Conservation (phyloP, 2,797 vertebrate genomes). For the Sphenopsis melanotis region DNA sequence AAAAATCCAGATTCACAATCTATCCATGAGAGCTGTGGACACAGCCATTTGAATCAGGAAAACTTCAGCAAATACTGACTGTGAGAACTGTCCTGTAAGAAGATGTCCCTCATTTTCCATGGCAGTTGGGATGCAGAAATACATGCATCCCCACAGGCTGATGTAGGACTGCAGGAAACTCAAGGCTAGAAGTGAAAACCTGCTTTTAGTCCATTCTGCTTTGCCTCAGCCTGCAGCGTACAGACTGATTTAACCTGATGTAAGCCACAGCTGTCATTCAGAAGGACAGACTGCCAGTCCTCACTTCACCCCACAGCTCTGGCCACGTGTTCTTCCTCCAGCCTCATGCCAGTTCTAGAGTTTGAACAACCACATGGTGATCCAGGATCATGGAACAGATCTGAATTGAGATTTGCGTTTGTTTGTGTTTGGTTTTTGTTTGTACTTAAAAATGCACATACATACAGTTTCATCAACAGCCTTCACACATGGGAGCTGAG, state of each 20-base stretch:
- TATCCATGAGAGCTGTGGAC: neutral
- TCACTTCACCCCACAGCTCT: neutral
- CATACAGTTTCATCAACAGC: neutral
- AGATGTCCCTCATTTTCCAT: neutral
- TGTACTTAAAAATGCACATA: neutral
- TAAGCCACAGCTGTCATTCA: constrained; percentile 48
- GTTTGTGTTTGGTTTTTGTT: neutral
- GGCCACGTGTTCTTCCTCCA: neutral
- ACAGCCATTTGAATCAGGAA: neutral
- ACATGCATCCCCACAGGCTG: neutral
- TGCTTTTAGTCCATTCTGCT: constrained; percentile 34
- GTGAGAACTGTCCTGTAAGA: neutral
- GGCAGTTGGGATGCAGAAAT: neutral
- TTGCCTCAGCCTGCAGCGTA: neutral
- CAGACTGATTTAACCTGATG: constrained; percentile 47
- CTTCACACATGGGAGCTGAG: constrained; percentile 31
- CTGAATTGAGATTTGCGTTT: neutral
- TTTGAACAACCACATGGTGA: neutral
- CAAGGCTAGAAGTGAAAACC: constrained; percentile 11
- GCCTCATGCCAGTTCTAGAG: neutral
- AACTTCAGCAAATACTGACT: neutral
- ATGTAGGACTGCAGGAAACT: neutral
- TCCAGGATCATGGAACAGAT: neutral
- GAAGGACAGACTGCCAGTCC: constrained; percentile 53
- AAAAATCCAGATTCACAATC: constrained; percentile 15